A percentile compares a stretch with the other conserved stretches of the same genome.
These are phyloP conservation scores for Heliangelus exortis DNA, from an alignment of 2,797 vertebrate species.

Conservation along the genomic window DNA sequence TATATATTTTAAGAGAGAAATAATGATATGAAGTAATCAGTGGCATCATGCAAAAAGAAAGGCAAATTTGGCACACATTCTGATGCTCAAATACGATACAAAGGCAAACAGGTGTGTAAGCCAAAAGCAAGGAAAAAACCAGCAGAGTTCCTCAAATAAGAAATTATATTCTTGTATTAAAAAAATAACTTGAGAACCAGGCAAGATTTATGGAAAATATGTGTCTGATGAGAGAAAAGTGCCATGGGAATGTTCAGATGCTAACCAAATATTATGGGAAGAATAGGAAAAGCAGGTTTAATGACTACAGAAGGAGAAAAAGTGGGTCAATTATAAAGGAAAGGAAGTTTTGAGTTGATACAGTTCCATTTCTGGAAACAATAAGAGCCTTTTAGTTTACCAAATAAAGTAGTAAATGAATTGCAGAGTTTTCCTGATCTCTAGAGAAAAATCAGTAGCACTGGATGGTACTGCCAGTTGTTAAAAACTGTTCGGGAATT, in stretches of 20 bases:
- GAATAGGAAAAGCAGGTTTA: background rate
- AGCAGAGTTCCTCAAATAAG: background rate
- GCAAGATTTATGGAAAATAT: background rate
- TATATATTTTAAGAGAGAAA: background rate
- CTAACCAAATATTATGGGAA: background rate
- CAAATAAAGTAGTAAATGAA: slow-evolving; percentile 11
- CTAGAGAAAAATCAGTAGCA: background rate
- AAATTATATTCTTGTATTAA: background rate
- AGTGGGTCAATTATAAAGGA: background rate
- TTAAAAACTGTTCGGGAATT: background rate
- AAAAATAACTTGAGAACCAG: background rate
- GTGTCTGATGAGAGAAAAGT: background rate
- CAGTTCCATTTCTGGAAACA: slow-evolving; percentile 13
- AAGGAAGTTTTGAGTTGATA: background rate
- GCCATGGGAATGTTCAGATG: background rate
- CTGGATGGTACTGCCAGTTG: background rate
- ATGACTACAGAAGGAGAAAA: background rate
- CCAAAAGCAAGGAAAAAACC: background rate
- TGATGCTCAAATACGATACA: background rate
- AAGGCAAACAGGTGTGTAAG: background rate
- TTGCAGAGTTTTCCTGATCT: background rate
- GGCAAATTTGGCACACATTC: background rate
- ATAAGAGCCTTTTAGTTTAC: background rate
- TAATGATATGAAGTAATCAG: background rate
- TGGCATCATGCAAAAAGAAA: background rate